Percentiles rank a stretch among this genome's conserved stretches.
These are phyloP conservation scores for Nephrotoma guestfalica DNA, from an alignment of 2,888 invertebrate species.

Conservation along the genomic window DNA sequence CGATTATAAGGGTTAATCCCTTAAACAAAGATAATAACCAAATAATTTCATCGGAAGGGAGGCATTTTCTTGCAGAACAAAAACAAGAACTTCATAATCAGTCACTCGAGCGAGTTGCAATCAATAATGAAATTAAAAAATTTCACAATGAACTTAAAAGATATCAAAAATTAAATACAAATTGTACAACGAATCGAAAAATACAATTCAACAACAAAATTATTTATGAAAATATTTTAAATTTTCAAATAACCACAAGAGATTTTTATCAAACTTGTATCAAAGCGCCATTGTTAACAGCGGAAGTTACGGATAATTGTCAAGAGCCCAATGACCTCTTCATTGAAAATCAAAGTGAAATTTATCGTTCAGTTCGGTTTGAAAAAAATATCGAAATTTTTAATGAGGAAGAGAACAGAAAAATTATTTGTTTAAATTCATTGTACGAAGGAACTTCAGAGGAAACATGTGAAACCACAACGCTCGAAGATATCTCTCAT, in stretches of 20 bases:
- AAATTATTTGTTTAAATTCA: background rate
- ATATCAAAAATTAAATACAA: constrained; percentile 11
- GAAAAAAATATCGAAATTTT: background rate
- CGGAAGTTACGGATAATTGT: no score
- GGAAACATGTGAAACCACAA: background rate
- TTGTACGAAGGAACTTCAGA: background rate
- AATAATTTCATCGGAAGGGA: background rate
- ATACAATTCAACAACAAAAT: background rate
- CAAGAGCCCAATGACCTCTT: background rate
- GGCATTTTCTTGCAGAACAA: background rate
- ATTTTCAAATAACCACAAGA: background rate
- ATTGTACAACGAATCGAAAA: background rate
- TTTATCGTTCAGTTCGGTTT: background rate
- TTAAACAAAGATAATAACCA: background rate
- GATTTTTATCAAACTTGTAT: background rate
- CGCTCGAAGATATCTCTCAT: background rate
- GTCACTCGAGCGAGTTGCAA: constrained; percentile 9
- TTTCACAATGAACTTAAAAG: constrained; percentile 26
- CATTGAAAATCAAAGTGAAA: background rate
- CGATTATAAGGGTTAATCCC: constrained; percentile 18
- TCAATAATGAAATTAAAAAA: constrained; percentile 26
- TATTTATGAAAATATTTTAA: background rate
- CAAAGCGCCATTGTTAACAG: background rate
- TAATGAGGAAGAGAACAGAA: background rate
- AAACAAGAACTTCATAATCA: constrained; percentile 21